Evolutionary conservation across 1,140 invertebrate genomes (phyloP).

Genomic region (Heliothis virescens): DNA sequence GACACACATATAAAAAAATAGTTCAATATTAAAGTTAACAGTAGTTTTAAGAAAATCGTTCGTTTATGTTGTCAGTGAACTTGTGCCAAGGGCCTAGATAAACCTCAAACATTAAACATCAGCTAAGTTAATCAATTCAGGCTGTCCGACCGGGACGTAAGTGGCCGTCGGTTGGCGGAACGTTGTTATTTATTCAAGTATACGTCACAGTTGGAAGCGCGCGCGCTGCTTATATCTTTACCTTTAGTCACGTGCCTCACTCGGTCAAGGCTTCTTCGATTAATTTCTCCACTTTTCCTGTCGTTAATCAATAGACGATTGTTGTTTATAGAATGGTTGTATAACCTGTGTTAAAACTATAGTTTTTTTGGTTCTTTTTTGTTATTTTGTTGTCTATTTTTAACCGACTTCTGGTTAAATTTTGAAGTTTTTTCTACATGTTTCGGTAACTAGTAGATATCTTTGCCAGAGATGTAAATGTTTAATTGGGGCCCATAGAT

Average conservation of each 20-base stretch:
- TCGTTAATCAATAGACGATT: neutral
- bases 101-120: constrained; percentile 22
- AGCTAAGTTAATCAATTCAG: constrained; percentile 24
- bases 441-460: too few species aligned
- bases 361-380: too few species aligned
- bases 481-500: too few species aligned
- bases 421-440: too few species aligned
- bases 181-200: constrained; percentile 21
- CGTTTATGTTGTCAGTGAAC: too few species aligned
- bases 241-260: neutral
- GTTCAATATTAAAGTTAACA: too few species aligned
- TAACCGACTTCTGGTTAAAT: too few species aligned
- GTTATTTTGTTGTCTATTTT: too few species aligned
- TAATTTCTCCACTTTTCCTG: neutral
- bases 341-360: too few species aligned
- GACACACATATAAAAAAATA: too few species aligned
- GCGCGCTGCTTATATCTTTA: neutral
- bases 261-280: constrained; percentile 19
- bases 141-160: neutral
- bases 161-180: neutral
- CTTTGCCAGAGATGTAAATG: too few species aligned
- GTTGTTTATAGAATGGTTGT: neutral
- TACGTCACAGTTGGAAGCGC: constrained; percentile 19
- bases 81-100: neutral
- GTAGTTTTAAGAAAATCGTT: too few species aligned